Base-by-base conservation (phyloP, 1,140 invertebrate species). In the Drosophila varians region DNA sequence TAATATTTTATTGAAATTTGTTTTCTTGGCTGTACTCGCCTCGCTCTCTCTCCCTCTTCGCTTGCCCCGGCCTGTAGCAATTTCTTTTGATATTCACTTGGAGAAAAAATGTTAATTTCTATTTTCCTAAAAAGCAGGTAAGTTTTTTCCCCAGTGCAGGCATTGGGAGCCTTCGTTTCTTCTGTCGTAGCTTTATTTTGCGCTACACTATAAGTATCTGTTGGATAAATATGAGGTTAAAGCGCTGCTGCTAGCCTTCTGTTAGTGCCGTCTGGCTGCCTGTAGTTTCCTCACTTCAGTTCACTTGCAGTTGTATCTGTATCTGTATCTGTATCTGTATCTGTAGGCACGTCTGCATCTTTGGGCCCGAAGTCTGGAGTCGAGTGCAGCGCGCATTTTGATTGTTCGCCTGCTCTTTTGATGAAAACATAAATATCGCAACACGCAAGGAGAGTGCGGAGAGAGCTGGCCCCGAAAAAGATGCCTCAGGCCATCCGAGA, bases 211-310 rank as follows among this genome's bases (percentile, higher is more conserved):
- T 84, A 84, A 89, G 87, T 89, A 89, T 89, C 78, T 87, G 88
- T 88, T 89, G 87, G 88, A 87, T 90, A 90, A 90, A 90, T 90
- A 90, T 90, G 88, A 90, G 88, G 88, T 90, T 90, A 90, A 90
- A 89, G 58, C 78, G 82, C 78, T 89, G 86, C 79, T n/a, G n/a
- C n/a, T n/a, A n/a, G n/a, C n/a, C n/a, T n/a, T n/a, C 77, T 88
- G 77, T 74, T 90, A 78, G 70, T 60, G 16, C 38, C 8, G 60
- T 53, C 64, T 74, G 60, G 66, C 51, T 52, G 70, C 57, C 42
- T 51, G 56, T 69, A 46, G 71, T 54, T 51, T 65, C 72, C 57
- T 64, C 56, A 64, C 60, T 64, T 64, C 56, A 61, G 60, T 62
- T 64, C 60, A 64, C 60, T 71, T 80, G 61, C 53, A 56, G 40